Percentiles rank a stretch among this genome's conserved stretches.
Conservation (phyloP, 2,113 vertebrate genomes). For the Eubucco bourcierii region DNA sequence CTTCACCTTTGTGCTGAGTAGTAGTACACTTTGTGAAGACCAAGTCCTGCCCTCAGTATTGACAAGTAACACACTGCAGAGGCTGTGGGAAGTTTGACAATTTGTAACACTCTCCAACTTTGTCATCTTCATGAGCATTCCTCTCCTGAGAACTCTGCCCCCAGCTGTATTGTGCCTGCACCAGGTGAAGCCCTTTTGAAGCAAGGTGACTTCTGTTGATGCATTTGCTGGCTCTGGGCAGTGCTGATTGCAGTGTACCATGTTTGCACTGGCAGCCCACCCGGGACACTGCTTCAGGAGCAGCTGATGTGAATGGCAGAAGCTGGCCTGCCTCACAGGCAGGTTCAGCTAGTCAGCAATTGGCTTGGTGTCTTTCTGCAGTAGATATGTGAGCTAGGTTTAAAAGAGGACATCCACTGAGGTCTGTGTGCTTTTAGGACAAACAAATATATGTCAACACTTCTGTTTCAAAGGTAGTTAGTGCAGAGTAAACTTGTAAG, state of each 20-base stretch:
- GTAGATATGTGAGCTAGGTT: not conserved
- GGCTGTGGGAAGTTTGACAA: not conserved
- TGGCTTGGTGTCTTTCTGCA: not conserved
- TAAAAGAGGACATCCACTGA: not conserved
- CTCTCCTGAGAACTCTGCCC: not conserved
- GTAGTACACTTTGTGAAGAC: not conserved
- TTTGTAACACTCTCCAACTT: not conserved
- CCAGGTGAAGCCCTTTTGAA: not conserved
- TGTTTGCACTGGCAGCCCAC: not conserved
- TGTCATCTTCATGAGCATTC: not conserved
- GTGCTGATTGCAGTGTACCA: not conserved
- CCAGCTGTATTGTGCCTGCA: not conserved
- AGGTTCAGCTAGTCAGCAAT: rapidly evolving
- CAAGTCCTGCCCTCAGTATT: not conserved
- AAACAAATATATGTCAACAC: not conserved
- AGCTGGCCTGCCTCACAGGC: not conserved
- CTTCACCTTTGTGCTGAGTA: not conserved
- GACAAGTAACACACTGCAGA: not conserved
- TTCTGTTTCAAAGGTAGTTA: not conserved
- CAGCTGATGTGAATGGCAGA: not conserved
- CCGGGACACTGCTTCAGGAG: not conserved
- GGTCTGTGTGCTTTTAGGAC: not conserved
- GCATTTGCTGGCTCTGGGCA: not conserved
- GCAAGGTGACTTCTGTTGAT: not conserved
- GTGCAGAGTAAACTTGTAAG: not conserved